Conservation (phyloP, 2,888 invertebrate species). For the Chorisops tibialis region DNA sequence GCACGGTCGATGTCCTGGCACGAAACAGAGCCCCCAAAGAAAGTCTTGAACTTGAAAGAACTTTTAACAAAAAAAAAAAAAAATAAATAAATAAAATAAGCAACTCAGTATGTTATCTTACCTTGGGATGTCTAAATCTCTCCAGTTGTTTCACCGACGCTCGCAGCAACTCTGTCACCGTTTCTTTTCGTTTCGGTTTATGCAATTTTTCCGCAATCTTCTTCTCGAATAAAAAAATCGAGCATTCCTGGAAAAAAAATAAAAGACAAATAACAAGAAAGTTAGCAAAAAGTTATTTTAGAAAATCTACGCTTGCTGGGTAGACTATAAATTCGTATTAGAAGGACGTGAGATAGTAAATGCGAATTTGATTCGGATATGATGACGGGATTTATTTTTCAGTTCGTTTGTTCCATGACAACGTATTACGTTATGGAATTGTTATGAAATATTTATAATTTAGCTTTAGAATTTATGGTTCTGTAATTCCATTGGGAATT, state of each 20-base stretch:
- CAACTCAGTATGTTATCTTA: constrained; percentile 34
- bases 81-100: background rate
- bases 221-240: constrained; percentile 92
- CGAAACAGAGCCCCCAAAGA: too few species aligned
- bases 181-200: constrained; percentile 87
- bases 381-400: background rate
- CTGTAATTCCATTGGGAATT: too few species aligned
- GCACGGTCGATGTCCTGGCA: too few species aligned
- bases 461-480: too few species aligned
- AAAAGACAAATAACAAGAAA: constrained; percentile 2
- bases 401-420: background rate
- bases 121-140: constrained; percentile 79
- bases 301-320: background rate
- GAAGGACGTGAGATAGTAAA: background rate
- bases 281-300: background rate
- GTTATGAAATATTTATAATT: too few species aligned
- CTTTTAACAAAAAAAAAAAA: background rate
- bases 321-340: background rate
- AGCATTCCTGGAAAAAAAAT: constrained; percentile 71
- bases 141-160: constrained; percentile 76
- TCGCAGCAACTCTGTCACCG: constrained; percentile 83
- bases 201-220: constrained; percentile 87
- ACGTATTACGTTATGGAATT: too few species aligned
- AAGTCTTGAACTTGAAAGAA: background rate
- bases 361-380: constrained; percentile 13